These are phyloP conservation scores for Drosophila subsilvestris DNA, from an alignment of 2,888 invertebrate genomes.

Conservation along the genomic window DNA sequence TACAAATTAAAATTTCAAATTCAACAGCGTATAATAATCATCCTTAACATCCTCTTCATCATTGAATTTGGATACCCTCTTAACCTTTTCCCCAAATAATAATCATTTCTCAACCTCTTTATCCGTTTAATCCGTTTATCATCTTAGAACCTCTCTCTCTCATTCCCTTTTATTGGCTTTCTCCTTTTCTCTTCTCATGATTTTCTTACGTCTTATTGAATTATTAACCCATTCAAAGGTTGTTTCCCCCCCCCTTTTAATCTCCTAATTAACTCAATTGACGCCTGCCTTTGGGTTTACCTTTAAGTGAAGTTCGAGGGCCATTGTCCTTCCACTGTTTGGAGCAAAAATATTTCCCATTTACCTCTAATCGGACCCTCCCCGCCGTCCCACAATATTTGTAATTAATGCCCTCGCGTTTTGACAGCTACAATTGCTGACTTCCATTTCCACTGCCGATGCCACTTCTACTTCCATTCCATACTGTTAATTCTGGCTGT, in stretches of 20 bases:
- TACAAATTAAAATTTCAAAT: background rate
- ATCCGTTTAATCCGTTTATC: background rate
- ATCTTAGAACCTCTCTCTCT: background rate
- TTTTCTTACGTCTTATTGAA: slow-evolving; percentile 31
- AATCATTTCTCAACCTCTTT: background rate
- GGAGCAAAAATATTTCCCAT: background rate
- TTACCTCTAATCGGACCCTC: background rate
- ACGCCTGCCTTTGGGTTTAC: slow-evolving; percentile 30
- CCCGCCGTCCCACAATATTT: slow-evolving; percentile 19
- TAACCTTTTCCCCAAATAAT: background rate
- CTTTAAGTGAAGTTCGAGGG: slow-evolving; percentile 8
- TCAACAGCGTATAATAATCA: background rate
- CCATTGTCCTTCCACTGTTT: background rate
- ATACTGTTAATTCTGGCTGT: slow-evolving; percentile 10
- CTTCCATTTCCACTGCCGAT: background rate
- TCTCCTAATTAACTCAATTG: slow-evolving; percentile 47
- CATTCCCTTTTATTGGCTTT: slow-evolving; percentile 7
- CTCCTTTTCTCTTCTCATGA: background rate
- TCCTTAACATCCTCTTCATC: background rate
- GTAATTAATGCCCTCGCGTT: slow-evolving; percentile 30
- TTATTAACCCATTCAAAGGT: slow-evolving; percentile 40
- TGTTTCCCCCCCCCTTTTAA: slow-evolving; percentile 24
- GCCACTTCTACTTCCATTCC: background rate
- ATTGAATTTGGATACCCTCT: background rate
- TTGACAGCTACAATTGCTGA: slow-evolving; percentile 35